phyloP scores from a whole-genome alignment of 2,888 invertebrate genomes.

The Caenorhabditis sp. region DNA sequence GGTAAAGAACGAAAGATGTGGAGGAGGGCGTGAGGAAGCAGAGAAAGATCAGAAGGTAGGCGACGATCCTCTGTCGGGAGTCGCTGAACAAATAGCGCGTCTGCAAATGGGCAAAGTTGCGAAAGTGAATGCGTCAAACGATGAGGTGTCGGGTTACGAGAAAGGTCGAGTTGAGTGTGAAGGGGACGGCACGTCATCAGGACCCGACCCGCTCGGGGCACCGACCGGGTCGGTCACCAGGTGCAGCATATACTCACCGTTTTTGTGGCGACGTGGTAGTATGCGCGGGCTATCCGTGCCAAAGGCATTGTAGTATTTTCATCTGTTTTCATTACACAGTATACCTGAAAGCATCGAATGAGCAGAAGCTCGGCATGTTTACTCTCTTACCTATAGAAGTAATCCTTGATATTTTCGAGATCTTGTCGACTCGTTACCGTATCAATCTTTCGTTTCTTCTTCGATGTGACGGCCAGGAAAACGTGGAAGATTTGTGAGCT shows the following conservation, averaged over 20 bases:
- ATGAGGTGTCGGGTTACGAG: slow-evolving; percentile 24
- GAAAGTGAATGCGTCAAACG: slow-evolving; percentile 27
- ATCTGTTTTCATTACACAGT: slow-evolving; percentile 65
- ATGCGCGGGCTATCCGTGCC: slow-evolving; percentile 66
- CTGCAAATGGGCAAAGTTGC: slow-evolving; percentile 42
- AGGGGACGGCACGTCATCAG: slow-evolving; percentile 30
- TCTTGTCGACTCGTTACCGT: neutral
- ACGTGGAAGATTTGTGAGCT: slow-evolving; percentile 33
- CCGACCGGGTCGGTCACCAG: no score
- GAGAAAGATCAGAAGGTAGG: slow-evolving; percentile 57
- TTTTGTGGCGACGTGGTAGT: slow-evolving; percentile 52
- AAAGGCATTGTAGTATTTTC: slow-evolving; percentile 63
- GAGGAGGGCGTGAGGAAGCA: slow-evolving; percentile 59
- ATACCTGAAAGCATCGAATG: slow-evolving; percentile 38
- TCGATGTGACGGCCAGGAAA: slow-evolving; percentile 14
- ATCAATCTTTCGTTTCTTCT: slow-evolving; percentile 20
- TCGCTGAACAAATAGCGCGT: slow-evolving; percentile 67
- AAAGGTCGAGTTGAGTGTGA: slow-evolving; percentile 24
- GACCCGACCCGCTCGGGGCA: slow-evolving; percentile 22
- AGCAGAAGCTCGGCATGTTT: neutral
- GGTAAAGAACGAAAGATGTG: slow-evolving; percentile 56
- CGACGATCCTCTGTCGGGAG: slow-evolving; percentile 62
- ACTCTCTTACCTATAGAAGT: slow-evolving; percentile 36
- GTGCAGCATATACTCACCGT: slow-evolving; percentile 39
- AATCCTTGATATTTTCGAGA: slow-evolving; percentile 18